Percentiles rank a stretch among this genome's conserved stretches.
These are phyloP conservation scores for Nomada fabriciana DNA, from an alignment of 2,888 invertebrate genomes.

Conservation along the genomic window DNA sequence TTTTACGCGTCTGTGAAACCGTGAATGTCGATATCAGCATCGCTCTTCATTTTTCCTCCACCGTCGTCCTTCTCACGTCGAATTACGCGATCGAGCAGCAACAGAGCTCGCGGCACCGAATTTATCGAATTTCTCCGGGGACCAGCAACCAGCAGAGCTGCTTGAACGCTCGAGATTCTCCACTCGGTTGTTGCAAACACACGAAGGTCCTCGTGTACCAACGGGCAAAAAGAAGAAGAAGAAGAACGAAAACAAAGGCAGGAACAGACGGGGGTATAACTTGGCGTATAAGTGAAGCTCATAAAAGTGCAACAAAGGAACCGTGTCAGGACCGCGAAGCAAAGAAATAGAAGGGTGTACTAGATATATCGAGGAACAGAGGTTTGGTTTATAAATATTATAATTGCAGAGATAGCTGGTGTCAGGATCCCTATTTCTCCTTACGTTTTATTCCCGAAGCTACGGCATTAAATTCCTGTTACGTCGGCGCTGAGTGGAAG, in stretches of 20 bases:
- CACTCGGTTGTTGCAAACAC: conserved; percentile 14
- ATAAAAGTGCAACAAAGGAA: conserved; percentile 30
- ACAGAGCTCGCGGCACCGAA: conserved; percentile 45
- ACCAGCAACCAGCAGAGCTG: conserved; percentile 33
- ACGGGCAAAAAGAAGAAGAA: background rate
- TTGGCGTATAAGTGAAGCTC: conserved; percentile 40
- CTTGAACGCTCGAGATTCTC: conserved; percentile 53
- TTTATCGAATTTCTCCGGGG: conserved; percentile 68
- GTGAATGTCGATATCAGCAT: conserved; percentile 49
- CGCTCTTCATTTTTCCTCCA: conserved; percentile 45
- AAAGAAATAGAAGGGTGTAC: background rate
- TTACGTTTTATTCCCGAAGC: conserved; percentile 34
- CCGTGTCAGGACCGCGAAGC: background rate
- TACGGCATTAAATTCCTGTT: conserved; percentile 65
- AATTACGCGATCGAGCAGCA: conserved; percentile 58
- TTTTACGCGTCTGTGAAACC: conserved; percentile 15
- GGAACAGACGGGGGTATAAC: background rate
- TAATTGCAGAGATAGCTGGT: conserved; percentile 28
- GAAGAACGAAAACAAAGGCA: background rate
- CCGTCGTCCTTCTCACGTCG: conserved; percentile 53
- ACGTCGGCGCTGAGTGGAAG: conserved; percentile 53
- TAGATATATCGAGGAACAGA: background rate
- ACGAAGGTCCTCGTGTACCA: conserved; percentile 4
- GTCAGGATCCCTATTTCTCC: conserved; percentile 9
- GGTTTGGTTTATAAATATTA: conserved; percentile 58